A percentile compares a stretch with the other conserved stretches of the same genome.
Conservation (phyloP, 1,140 invertebrate genomes). For the Saccostrea echinata region DNA sequence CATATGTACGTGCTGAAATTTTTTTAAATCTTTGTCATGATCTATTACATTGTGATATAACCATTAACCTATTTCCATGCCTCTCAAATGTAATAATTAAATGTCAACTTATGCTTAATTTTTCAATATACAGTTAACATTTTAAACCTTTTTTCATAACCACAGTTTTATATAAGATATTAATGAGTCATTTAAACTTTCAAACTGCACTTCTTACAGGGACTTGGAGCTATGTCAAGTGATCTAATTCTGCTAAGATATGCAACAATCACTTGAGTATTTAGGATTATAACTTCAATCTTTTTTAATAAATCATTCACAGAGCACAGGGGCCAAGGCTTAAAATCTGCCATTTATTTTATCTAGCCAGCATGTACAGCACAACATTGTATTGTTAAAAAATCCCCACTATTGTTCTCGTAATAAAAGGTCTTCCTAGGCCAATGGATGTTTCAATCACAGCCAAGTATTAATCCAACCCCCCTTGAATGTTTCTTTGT, state of each 20-base stretch:
- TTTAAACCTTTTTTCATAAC: no score
- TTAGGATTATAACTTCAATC: not conserved
- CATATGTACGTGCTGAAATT: no score
- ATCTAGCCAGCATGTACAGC: not conserved
- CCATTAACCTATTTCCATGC: no score
- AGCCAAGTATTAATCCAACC: not conserved
- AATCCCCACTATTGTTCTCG: not conserved
- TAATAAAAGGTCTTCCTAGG: not conserved
- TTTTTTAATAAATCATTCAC: not conserved
- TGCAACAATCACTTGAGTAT: not conserved
- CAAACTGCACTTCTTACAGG: not conserved
- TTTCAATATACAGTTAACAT: no score
- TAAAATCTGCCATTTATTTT: not conserved
- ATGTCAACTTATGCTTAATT: no score
- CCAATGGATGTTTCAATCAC: not conserved
- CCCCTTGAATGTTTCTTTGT: not conserved
- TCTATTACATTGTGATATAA: no score
- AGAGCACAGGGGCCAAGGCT: not conserved
- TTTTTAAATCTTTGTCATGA: no score
- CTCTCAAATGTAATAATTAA: no score
- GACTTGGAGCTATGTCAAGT: slow-evolving; percentile 1
- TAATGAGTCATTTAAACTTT: no score
- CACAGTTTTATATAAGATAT: no score
- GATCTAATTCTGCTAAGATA: not conserved
- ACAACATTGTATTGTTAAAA: not conserved